Conservation (phyloP, 1,140 invertebrate species). For the Stegodyphus dumicola region DNA sequence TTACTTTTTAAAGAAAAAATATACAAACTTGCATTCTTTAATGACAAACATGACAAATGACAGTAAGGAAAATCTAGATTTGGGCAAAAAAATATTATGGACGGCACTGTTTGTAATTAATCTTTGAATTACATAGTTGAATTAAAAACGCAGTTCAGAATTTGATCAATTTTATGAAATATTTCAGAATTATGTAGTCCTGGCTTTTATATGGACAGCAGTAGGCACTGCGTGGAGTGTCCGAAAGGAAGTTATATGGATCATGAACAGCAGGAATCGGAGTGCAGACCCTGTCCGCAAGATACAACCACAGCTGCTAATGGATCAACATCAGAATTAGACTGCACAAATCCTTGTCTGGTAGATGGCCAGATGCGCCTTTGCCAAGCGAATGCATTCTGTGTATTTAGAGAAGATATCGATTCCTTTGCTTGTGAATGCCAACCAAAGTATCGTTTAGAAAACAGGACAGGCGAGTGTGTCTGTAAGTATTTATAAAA, state of each 20-base stretch:
- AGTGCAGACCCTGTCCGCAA: slow-evolving; percentile 87
- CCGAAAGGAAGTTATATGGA: slow-evolving; percentile 94
- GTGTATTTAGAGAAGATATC: slow-evolving; percentile 86
- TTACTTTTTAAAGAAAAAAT: too few relatives aligned
- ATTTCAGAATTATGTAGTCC: slow-evolving; percentile 68
- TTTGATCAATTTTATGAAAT: not conserved
- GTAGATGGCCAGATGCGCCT: slow-evolving; percentile 84
- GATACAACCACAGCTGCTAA: slow-evolving; percentile 90
- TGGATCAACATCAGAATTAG: slow-evolving; percentile 81
- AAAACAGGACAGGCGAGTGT: slow-evolving; percentile 65
- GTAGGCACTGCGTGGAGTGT: slow-evolving; percentile 88
- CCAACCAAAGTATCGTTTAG: slow-evolving; percentile 91
- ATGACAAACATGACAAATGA: too few relatives aligned
- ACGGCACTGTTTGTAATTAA: too few relatives aligned
- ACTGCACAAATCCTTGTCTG: slow-evolving; percentile 92
- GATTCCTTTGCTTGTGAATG: slow-evolving; percentile 91
- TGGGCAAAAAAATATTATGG: too few relatives aligned
- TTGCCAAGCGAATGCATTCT: slow-evolving; percentile 89
- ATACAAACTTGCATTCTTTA: too few relatives aligned
- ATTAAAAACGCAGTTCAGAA: too few relatives aligned
- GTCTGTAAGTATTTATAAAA: slow-evolving; percentile 68
- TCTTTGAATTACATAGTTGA: too few relatives aligned
- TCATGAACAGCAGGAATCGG: slow-evolving; percentile 83
- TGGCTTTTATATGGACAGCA: slow-evolving; percentile 87
- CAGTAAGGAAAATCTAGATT: too few relatives aligned